These are phyloP conservation scores for Prionace glauca DNA, from an alignment of 2,797 vertebrate genomes.

Conservation along the genomic window DNA sequence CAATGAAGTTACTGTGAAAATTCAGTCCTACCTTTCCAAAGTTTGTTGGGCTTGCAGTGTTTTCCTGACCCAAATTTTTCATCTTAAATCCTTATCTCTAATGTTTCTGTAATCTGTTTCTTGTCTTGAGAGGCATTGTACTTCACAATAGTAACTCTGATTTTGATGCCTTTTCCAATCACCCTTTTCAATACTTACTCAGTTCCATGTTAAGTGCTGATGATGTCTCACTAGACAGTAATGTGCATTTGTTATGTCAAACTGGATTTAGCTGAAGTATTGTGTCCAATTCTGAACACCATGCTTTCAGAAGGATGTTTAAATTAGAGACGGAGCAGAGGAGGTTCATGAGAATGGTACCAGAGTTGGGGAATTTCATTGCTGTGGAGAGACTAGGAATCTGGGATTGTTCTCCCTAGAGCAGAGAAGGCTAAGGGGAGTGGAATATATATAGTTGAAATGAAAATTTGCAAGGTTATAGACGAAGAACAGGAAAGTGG, in stretches of 20 bases:
- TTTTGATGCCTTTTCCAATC: neutral
- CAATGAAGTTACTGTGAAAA: too few species aligned
- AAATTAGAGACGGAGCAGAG: neutral
- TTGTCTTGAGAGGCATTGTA: neutral
- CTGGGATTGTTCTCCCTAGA: neutral
- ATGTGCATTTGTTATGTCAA: neutral
- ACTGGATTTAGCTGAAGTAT: neutral
- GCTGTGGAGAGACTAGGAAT: neutral
- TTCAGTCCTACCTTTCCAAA: neutral
- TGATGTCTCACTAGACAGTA: neutral
- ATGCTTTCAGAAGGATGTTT: neutral
- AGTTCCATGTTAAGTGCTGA: neutral
- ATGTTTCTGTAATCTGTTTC: neutral
- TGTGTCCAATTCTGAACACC: neutral
- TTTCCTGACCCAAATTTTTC: neutral
- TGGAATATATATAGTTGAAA: neutral
- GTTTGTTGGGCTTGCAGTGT: neutral
- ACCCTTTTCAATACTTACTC: neutral
- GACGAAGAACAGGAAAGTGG: neutral
- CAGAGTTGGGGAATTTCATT: neutral
- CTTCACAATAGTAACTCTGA: neutral
- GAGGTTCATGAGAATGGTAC: neutral
- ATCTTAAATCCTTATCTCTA: neutral
- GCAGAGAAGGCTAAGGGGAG: neutral
- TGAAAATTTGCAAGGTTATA: neutral